These are phyloP conservation scores for Platycheirus rosarum DNA, from an alignment of 2,888 invertebrate genomes.

Conservation along the genomic window DNA sequence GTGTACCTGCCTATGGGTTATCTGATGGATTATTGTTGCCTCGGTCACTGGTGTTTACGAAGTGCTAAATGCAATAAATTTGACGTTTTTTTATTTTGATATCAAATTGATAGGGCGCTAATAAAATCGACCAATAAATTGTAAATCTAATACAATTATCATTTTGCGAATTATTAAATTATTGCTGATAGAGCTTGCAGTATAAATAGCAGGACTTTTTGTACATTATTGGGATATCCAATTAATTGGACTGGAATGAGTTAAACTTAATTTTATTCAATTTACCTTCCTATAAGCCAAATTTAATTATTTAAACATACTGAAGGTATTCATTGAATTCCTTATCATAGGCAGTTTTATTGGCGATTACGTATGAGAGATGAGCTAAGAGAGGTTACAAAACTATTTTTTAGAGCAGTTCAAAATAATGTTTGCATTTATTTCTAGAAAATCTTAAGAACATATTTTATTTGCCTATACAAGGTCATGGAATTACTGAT, in stretches of 20 bases:
- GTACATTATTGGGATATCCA: neutral
- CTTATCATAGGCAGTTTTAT: no score
- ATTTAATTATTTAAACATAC: no score
- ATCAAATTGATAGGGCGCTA: constrained; percentile 38
- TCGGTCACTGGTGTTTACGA: constrained; percentile 47
- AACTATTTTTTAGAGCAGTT: no score
- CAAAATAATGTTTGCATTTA: no score
- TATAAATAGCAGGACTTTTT: neutral
- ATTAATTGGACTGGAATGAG: neutral
- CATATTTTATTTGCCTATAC: no score
- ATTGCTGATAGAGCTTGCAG: constrained; percentile 19
- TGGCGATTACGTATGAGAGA: no score
- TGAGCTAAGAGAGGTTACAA: no score
- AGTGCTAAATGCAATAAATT: constrained; percentile 66
- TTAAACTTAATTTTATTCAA: no score
- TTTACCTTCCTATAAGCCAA: no score
- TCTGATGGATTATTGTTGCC: constrained; percentile 60
- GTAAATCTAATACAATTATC: constrained; percentile 42
- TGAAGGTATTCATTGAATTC: no score
- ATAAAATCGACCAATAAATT: constrained; percentile 40
- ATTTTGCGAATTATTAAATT: constrained; percentile 33
- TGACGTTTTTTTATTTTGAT: constrained; percentile 26
- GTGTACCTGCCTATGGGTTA: constrained; percentile 29
- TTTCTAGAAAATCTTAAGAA: no score
- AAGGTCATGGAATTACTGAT: no score